Evolutionary conservation across 2,888 invertebrate species (phyloP).

Genomic region (Eustalomyia histrio): DNA sequence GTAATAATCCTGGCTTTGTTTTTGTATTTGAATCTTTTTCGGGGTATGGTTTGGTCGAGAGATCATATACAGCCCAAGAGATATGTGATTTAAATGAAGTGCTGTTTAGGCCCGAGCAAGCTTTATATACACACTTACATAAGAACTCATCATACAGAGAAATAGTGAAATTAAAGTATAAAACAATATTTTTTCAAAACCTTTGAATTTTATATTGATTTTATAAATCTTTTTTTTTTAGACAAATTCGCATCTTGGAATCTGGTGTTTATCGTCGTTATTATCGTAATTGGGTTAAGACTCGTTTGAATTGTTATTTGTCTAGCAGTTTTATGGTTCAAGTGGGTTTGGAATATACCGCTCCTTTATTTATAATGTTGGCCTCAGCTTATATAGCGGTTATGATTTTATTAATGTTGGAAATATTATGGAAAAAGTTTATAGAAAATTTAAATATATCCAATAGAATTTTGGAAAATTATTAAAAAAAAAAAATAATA

Average conservation of each 20-base stretch:
- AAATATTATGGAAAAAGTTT: constrained; percentile 70
- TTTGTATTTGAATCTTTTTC: constrained; percentile 73
- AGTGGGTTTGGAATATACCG: constrained; percentile 77
- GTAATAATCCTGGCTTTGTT: constrained; percentile 75
- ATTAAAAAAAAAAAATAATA: neutral
- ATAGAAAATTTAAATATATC: constrained; percentile 11
- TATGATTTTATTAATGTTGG: constrained; percentile 70
- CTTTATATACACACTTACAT: constrained; percentile 69
- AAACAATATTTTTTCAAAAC: no score
- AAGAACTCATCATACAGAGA: constrained; percentile 76
- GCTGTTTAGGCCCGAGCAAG: constrained; percentile 70
- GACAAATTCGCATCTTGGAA: constrained; percentile 73
- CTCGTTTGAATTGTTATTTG: constrained; percentile 71
- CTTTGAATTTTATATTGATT: neutral
- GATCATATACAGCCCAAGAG: constrained; percentile 72
- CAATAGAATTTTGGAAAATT: neutral
- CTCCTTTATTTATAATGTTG: constrained; percentile 75
- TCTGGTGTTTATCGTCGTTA: constrained; percentile 73
- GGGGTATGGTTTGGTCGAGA: constrained; percentile 72
- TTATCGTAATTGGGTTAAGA: constrained; percentile 72
- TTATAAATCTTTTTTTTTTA: constrained; percentile 51
- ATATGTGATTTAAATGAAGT: constrained; percentile 78
- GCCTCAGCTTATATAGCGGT: constrained; percentile 70
- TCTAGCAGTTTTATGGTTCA: constrained; percentile 72
- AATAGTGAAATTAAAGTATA: constrained; percentile 73